These are phyloP conservation scores for Patagioenas fasciata DNA, from an alignment of 2,113 vertebrate genomes.

Conservation along the genomic window DNA sequence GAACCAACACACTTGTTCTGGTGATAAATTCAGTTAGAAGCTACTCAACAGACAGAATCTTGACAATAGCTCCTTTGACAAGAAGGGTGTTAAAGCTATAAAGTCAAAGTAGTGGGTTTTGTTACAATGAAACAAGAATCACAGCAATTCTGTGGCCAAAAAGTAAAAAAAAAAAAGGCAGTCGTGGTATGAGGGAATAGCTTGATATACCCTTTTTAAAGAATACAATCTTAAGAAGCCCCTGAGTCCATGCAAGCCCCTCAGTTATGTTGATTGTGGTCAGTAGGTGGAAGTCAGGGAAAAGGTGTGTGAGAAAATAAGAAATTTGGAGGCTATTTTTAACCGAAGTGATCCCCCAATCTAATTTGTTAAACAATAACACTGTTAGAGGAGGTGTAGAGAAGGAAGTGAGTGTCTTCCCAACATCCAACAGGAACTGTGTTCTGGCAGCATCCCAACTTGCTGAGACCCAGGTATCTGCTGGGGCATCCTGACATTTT, in stretches of 20 bases:
- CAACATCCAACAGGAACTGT: neutral
- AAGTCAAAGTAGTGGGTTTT: accelerated
- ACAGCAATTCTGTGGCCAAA: neutral
- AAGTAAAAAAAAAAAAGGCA: neutral
- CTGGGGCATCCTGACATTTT: neutral
- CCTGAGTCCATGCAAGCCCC: neutral
- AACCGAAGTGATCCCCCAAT: neutral
- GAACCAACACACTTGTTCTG: neutral
- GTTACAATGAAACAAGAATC: neutral
- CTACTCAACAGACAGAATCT: neutral
- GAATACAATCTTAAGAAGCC: neutral
- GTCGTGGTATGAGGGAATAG: neutral
- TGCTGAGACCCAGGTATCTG: neutral
- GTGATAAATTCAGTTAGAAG: neutral
- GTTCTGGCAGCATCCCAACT: neutral
- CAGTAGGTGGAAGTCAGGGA: neutral
- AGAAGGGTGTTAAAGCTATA: neutral
- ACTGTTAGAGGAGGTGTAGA: neutral
- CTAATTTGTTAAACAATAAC: neutral
- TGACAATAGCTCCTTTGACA: neutral
- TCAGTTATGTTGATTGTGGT: neutral
- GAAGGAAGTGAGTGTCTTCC: neutral
- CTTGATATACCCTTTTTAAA: neutral
- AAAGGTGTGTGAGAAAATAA: neutral
- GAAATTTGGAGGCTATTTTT: neutral